A percentile compares a stretch with the other conserved stretches of the same genome.
phyloP scores from a whole-genome alignment of 2,797 vertebrate genomes.

The Craterocephalus amniculus region DNA sequence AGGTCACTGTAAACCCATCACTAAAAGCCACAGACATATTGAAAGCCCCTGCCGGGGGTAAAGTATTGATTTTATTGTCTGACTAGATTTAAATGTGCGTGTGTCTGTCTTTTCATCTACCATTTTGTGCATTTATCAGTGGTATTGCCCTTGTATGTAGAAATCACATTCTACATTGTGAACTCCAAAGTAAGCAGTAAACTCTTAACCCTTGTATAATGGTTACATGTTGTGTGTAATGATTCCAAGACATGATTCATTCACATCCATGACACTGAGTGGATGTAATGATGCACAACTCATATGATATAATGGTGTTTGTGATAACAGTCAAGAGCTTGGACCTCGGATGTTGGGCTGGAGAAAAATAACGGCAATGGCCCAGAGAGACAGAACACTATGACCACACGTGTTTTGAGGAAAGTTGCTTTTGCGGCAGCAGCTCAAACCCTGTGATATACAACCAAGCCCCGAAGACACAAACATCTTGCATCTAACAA shows the following conservation, averaged over 20 bases:
- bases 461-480: constrained; percentile 68
- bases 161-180: not conserved
- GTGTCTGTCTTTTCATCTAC: constrained; percentile 17
- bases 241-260: constrained; percentile 23
- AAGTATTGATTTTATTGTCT: constrained; percentile 55
- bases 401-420: constrained; percentile 77
- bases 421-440: constrained; percentile 74
- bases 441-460: constrained; percentile 74
- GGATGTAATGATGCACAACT: constrained; percentile 29
- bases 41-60: constrained; percentile 27
- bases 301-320: constrained; percentile 30
- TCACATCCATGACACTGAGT: not conserved
- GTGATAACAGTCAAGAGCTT: constrained; percentile 47
- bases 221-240: constrained; percentile 35
- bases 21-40: constrained; percentile 24
- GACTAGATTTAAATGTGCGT: constrained; percentile 10
- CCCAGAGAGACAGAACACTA: constrained; percentile 67
- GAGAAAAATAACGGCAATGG: constrained; percentile 57
- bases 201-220: constrained; percentile 24
- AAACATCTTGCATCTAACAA: constrained; percentile 66
- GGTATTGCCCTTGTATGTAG: not conserved
- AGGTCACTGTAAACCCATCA: constrained; percentile 43
- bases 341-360: constrained; percentile 53
- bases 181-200: constrained; percentile 32
- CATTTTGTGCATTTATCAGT: constrained; percentile 35